Conservation (phyloP, 1,140 invertebrate genomes). For the Anthonomus grandis region DNA sequence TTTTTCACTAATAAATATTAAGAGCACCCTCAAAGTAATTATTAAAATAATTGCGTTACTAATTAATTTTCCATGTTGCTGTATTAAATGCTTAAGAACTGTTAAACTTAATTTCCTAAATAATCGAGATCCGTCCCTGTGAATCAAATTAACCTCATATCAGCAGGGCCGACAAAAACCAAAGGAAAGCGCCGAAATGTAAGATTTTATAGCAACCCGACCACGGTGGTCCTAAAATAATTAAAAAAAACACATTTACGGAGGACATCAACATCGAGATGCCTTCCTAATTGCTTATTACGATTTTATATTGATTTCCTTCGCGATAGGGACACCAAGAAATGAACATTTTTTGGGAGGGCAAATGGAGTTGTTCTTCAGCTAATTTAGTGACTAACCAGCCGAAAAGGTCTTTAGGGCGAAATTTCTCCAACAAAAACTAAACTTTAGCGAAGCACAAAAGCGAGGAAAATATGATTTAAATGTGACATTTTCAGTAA, state of each 20-base stretch:
- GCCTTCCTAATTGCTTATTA: conserved; percentile 29
- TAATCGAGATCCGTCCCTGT: conserved; percentile 15
- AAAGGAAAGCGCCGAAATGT: conserved; percentile 30
- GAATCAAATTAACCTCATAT: conserved; percentile 12
- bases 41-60: too few relatives aligned
- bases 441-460: conserved; percentile 2
- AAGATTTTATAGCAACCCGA: conserved; percentile 24
- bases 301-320: conserved; percentile 25
- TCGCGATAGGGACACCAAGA: neutral
- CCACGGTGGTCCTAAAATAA: conserved; percentile 23
- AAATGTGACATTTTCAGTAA: conserved; percentile 18
- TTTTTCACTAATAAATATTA: too few relatives aligned
- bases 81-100: too few relatives aligned
- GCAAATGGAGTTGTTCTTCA: conserved; percentile 13
- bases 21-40: too few relatives aligned
- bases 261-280: conserved; percentile 23
- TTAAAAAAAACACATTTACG: conserved; percentile 29
- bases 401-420: too few relatives aligned
- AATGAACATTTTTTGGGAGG: neutral
- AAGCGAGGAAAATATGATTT: conserved; percentile 15
- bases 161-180: conserved; percentile 10
- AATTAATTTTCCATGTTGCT: too few relatives aligned
- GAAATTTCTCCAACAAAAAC: too few relatives aligned
- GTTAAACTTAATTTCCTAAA: too few relatives aligned
- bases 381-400: too few relatives aligned